Evolutionary conservation across 2,888 invertebrate genomes (phyloP).

Genomic region (Yponomeuta plumbellus): DNA sequence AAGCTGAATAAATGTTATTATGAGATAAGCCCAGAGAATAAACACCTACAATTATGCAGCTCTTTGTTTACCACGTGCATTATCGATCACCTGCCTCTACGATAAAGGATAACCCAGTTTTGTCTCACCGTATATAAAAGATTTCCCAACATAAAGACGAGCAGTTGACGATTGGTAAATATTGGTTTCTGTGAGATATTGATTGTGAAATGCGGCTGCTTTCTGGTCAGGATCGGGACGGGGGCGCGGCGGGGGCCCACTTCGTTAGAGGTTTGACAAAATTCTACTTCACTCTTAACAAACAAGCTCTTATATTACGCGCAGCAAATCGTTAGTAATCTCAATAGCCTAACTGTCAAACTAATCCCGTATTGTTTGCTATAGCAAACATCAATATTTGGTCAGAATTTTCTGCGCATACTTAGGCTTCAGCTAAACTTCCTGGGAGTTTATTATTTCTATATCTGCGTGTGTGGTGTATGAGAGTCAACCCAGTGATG

Average conservation of each 20-base stretch:
- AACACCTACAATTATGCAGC: conserved; percentile 18
- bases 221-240: conserved; percentile 63
- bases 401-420: too few relatives aligned
- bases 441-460: too few relatives aligned
- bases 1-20: too few relatives aligned
- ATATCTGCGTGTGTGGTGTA: too few relatives aligned
- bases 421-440: too few relatives aligned
- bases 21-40: too few relatives aligned
- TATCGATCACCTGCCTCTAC: conserved; percentile 60
- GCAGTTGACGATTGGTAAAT: conserved; percentile 27
- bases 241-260: conserved; percentile 54
- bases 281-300: not conserved
- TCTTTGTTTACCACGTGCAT: conserved; percentile 38
- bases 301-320: too few relatives aligned
- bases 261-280: conserved; percentile 42
- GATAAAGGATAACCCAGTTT: conserved; percentile 71
- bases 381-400: too few relatives aligned
- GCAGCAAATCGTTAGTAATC: too few relatives aligned
- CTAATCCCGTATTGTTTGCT: too few relatives aligned
- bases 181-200: not conserved
- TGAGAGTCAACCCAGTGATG: too few relatives aligned
- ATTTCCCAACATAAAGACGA: conserved; percentile 38
- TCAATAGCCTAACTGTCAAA: too few relatives aligned
- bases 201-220: conserved; percentile 48
- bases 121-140: conserved; percentile 54